Evolutionary conservation across 2,797 vertebrate species (phyloP).

Genomic region (Xenops minutus): DNA sequence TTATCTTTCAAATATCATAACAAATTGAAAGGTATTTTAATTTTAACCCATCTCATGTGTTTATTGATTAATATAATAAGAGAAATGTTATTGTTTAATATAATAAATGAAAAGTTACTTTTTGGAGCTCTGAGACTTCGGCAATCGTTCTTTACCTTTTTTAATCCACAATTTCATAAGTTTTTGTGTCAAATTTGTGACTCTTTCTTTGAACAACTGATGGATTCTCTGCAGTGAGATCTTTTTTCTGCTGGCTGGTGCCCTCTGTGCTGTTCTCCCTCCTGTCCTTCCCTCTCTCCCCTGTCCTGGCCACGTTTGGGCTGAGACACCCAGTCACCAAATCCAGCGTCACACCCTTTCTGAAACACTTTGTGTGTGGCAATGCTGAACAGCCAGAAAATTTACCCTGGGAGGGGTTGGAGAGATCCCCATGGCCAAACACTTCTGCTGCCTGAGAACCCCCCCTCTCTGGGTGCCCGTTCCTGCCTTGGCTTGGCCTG

Average conservation of each 20-base stretch:
- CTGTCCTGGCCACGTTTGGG: neutral
- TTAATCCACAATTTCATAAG: neutral
- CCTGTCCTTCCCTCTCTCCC: neutral
- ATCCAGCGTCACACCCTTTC: neutral
- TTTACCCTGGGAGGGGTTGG: neutral
- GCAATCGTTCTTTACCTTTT: neutral
- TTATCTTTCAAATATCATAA: constrained; percentile 76
- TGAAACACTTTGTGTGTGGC: neutral
- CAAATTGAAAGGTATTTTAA: constrained; percentile 69
- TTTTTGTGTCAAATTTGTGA: neutral
- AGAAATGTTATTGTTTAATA: constrained; percentile 73
- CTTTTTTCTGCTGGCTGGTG: neutral
- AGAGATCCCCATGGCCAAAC: neutral
- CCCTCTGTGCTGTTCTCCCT: neutral
- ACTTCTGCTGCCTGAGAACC: neutral
- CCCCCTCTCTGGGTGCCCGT: no score
- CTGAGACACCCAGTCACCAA: neutral
- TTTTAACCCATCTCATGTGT: constrained; percentile 77
- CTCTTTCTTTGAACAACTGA: neutral
- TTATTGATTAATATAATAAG: constrained; percentile 85
- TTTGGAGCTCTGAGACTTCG: constrained; percentile 56
- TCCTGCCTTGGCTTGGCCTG: no score
- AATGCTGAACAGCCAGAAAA: neutral
- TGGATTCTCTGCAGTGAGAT: fast-evolving
- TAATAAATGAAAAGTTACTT: constrained; percentile 71